Evolutionary conservation across 2,113 vertebrate species (phyloP).

Genomic region (Noctilio leporinus): DNA sequence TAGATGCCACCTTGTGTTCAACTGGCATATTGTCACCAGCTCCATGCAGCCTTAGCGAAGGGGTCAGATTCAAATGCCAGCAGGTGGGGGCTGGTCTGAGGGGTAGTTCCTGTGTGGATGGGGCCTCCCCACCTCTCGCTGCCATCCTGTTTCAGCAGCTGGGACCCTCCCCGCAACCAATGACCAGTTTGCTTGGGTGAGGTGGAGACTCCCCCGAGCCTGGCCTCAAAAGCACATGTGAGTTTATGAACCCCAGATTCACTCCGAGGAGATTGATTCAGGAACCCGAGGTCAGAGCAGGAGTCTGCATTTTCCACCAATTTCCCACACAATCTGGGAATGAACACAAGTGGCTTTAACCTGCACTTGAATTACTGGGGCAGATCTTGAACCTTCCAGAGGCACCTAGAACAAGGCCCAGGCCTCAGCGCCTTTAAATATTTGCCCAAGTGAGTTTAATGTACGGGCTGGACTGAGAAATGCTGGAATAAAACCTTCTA

Average conservation of each 20-base stretch:
- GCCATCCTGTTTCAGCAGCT: neutral
- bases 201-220: no score
- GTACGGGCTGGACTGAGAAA: neutral
- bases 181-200: neutral
- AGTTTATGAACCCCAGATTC: neutral
- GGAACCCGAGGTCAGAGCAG: neutral
- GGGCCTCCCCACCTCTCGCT: accelerated
- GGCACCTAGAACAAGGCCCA: neutral
- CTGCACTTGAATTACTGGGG: neutral
- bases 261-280: neutral
- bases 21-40: neutral
- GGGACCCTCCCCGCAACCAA: neutral
- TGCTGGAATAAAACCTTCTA: neutral
- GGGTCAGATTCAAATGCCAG: accelerated
- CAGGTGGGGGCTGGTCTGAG: neutral
- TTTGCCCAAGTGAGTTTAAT: neutral
- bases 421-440: neutral
- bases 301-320: neutral
- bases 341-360: neutral
- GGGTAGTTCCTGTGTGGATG: accelerated
- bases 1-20: slow-evolving; percentile 29
- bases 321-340: neutral
- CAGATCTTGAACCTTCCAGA: neutral
- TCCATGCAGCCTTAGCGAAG: accelerated
- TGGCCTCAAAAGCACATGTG: neutral